Evolutionary conservation across 2,888 invertebrate genomes (phyloP), one percentile per base, ranked within the genome.

Genomic region (Disparrhopalites patrizii): DNA sequence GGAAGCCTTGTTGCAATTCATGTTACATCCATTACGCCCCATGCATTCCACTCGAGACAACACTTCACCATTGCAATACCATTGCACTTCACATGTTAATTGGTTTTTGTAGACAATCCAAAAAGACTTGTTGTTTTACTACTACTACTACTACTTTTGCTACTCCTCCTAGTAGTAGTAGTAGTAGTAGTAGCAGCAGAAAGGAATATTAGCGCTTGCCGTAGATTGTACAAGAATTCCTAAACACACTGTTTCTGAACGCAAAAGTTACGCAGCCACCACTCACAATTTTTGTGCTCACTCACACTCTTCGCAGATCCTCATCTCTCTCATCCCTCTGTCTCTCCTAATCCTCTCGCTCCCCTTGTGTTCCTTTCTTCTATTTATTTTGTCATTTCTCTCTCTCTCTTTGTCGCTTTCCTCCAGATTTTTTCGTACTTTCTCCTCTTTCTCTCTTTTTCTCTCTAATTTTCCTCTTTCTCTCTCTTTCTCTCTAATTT

Each of bases 1-100:
- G 61, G 61, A 61, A 61, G 61, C 61, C 61, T 61, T 61, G 61
- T 61, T 61, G 61, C 51, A 61, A 61, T 61, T 36, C 51, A 61
- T 61, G 36, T 61, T 61, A 61, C 61, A 61, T 61, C 61, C 51
- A 61, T 61, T 61, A 61, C 61, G 51, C 61, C 33, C 38, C 61
- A 51, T 51, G 51, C 51, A 61, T 61, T 61, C 51, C 50, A 40
- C 60, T 47, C 60, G 18, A 40, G 31, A 61, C 50, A 50, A 50
- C 30, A 51, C 61, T 61, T 60, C 13, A 43, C 31, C 51, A 51
- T 61, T 61, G 57, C 40, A 40, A 36, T 54, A 54, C 33, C 54
- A 28, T 31, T 54, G 31, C 61, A 61, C 33, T 61, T 51, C 61
- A 61, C 51, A 36, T 61, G 50, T 51, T 61, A 61, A 61, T 61